Base-by-base conservation (phyloP, 1,140 invertebrate genomes). In the Anagrus nilaparvatae region DNA sequence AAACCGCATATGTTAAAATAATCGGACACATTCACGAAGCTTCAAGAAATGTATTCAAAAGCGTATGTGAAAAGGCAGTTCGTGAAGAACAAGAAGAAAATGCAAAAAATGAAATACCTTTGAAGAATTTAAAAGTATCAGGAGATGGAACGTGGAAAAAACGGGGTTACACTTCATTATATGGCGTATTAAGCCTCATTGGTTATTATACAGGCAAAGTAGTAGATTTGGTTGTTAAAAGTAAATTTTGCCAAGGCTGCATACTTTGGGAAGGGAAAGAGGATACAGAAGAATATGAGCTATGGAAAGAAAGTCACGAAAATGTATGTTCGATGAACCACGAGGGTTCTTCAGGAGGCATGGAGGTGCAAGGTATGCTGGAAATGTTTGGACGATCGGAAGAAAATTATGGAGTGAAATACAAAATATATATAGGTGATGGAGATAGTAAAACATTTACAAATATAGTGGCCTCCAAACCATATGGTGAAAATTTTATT, bases 81-180 rank as follows among this genome's bases (percentile, higher is more conserved):
- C 9, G 45, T 45, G 43, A 53, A 24, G 36, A 39, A 46, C 38
- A 38, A 34, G 25, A 41, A 35, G 19, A 45, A 33, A 45, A 47
- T 19, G 40, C 8, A 25, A 37, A 32, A 35, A 13, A 16, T 16
- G 41, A 43, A 44, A 45, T 13, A 46, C 38, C 45, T 46, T 56
- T 4, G 53, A 47, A 37, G 52, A 54, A 31, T 6, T 34, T 34
- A 13, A 34, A 14, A 16, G 32, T 17, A 6, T 34, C 32, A 16
- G 32, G 32, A 5, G 32, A 34, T 18, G 32, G 8, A 34, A 34
- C 32, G 16, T 18, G 6, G n/a, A 34, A 34, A 17, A 14, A 19
- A 16, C 14, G 32, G n/a, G 17, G 17, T 34, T 34, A 14, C 16
- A 18, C 32, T 6, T 19, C 19, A 18, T 34, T 18, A n/a, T 30